A percentile compares a stretch with the other conserved stretches of the same genome.
Evolutionary conservation across 2,797 vertebrate genomes (phyloP).

Genomic region (Enteromius anoplus): DNA sequence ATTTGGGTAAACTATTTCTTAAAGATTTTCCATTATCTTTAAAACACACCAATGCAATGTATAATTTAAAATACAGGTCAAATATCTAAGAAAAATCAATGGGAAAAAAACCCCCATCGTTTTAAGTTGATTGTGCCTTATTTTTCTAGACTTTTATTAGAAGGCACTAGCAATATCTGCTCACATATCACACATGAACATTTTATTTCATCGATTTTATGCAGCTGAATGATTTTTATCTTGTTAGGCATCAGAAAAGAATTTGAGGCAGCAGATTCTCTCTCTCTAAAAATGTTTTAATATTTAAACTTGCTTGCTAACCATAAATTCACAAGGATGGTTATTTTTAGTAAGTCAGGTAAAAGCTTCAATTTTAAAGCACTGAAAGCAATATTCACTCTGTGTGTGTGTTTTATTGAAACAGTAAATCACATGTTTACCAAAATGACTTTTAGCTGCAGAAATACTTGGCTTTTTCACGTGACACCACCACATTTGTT

Average conservation of each 20-base stretch:
- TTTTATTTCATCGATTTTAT: background rate
- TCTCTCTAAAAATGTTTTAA: conserved; percentile 1
- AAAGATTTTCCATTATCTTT: background rate
- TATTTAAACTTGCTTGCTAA: conserved; percentile 1
- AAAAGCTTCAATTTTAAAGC: background rate
- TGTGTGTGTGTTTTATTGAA: background rate
- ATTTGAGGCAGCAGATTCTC: background rate
- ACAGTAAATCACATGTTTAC: background rate
- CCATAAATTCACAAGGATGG: background rate
- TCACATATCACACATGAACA: background rate
- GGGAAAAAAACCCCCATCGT: background rate
- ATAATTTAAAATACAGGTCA: background rate
- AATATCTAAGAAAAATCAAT: background rate
- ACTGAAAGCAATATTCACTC: conserved; percentile 1
- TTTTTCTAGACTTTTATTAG: background rate
- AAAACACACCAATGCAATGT: background rate
- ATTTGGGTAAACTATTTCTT: background rate
- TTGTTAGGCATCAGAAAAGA: background rate
- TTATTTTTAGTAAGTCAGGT: background rate
- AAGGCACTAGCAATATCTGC: background rate
- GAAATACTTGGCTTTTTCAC: conserved; percentile 16
- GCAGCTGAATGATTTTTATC: background rate
- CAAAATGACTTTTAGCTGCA: background rate
- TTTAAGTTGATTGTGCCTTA: background rate
- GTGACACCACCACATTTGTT: background rate